Conservation (phyloP, 2,888 invertebrate species). For the Nematopogon swammerdamellus region DNA sequence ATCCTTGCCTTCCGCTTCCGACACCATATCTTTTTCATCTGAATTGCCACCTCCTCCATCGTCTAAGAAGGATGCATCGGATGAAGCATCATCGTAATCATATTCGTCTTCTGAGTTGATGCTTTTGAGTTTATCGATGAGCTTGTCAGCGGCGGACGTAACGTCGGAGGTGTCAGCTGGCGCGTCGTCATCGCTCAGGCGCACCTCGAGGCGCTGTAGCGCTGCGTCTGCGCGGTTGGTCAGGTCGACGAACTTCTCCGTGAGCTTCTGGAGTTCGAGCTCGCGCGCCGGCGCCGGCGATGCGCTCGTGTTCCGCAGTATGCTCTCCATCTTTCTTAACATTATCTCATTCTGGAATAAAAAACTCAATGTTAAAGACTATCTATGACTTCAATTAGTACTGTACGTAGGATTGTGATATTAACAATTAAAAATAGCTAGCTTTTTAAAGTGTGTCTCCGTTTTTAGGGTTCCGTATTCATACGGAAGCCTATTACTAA, state of each 20-base stretch:
- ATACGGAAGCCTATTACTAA: too few relatives aligned
- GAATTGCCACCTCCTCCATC: constrained; percentile 31
- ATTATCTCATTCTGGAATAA: constrained; percentile 29
- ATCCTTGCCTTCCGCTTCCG: background rate
- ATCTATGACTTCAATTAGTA: too few relatives aligned
- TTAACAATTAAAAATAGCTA: too few relatives aligned
- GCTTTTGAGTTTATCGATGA: constrained; percentile 30
- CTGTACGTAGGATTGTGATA: too few relatives aligned
- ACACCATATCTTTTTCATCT: constrained; percentile 25
- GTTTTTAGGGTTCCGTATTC: too few relatives aligned
- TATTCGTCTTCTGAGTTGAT: constrained; percentile 16
- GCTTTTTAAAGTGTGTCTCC: too few relatives aligned
- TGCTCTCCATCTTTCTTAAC: constrained; percentile 35
- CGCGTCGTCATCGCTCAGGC: constrained; percentile 26
- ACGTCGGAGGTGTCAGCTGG: constrained; percentile 27
- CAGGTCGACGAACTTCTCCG: constrained; percentile 43
- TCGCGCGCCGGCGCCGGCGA: constrained; percentile 35
- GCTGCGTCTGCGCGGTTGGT: constrained; percentile 44
- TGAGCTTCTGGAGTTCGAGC: constrained; percentile 37
- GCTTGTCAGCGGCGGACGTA: constrained; percentile 30
- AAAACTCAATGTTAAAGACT: too few relatives aligned
- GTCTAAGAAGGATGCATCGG: constrained; percentile 27
- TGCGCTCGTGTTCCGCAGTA: constrained; percentile 27
- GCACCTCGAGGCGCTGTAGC: constrained; percentile 36
- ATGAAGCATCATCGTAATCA: constrained; percentile 4